Percentiles rank a stretch among this genome's conserved stretches.
Conservation (phyloP, 2,888 invertebrate genomes). For the Terebella lapidaria region DNA sequence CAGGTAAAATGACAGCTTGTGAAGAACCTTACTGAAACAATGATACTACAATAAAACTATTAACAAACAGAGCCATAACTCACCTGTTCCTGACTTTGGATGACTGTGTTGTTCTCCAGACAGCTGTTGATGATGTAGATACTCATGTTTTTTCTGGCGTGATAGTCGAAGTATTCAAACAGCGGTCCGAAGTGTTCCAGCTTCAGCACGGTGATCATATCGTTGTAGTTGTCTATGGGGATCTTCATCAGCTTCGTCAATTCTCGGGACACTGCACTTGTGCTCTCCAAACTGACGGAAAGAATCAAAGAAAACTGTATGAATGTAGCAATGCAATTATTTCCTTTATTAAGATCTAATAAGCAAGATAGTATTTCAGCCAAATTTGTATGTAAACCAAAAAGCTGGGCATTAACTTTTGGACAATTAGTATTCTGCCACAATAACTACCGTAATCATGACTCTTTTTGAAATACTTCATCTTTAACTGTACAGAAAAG, state of each 20-base stretch:
- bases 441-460: too few relatives aligned
- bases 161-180: constrained; percentile 80
- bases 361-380: too few relatives aligned
- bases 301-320: constrained; percentile 5
- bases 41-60: neutral
- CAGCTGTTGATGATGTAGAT: constrained; percentile 85
- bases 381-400: too few relatives aligned
- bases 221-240: constrained; percentile 90
- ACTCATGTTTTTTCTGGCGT: constrained; percentile 77
- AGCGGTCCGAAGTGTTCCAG: constrained; percentile 82
- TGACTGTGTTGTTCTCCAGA: constrained; percentile 79
- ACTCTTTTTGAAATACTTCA: too few relatives aligned
- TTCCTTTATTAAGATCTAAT: neutral
- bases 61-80: too few relatives aligned
- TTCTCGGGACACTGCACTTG: constrained; percentile 75
- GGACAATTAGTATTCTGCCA: too few relatives aligned
- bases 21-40: too few relatives aligned
- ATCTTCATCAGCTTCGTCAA: constrained; percentile 87
- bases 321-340: neutral
- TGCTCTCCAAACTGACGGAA: constrained; percentile 42
- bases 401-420: too few relatives aligned
- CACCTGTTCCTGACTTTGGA: constrained; percentile 83
- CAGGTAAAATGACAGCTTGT: neutral
- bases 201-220: constrained; percentile 79
- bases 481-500: too few relatives aligned